Evolutionary conservation across 2,113 vertebrate species (phyloP), one percentile per base, ranked within the genome.

Genomic region (Pithys albifrons): DNA sequence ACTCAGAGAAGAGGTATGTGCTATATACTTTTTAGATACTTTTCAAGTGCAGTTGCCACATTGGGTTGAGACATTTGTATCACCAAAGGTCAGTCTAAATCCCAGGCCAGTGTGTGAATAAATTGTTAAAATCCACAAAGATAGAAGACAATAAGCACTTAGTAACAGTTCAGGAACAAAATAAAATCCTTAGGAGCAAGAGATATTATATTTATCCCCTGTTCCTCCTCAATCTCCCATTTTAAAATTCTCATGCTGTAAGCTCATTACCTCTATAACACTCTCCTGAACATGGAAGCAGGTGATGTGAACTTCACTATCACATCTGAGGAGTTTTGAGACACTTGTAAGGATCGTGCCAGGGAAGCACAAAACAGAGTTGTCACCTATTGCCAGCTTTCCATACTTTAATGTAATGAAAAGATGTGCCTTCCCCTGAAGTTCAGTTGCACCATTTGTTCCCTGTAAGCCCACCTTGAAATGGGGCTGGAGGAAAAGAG

Each of bases 221-320:
- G 20, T 16, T 85, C 10, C 67, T 80, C 66, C 39, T 33, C 55
- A 19, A 12, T 27, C 14, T 72, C 35, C 31, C 22, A 5, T 45
- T 85, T 79, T 80, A 16, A 66, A 76, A 45, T n/a, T 39, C 3
- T 0, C 18, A 20, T 3, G 3, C 17, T 70, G 29, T 19, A 23
- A 8, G 37, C 80, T 80, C 9, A 31, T 72, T 82, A 62, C 28
- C 15, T n/a, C 17, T 12, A 0, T 43, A 65, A 79, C 16, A 13
- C 19, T 37, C 14, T 13, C n/a, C 28, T 37, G 15, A 45, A 1
- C 10, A 46, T 58, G 9, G 0, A 0, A 91, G 39, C 0, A 2
- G 19, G 48, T 31, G 37, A 33, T 24, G 25, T 62, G 28, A 31
- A 19, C 55, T 69, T 62, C 18, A 22, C 16, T 33, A 29, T 28